These are phyloP conservation scores for Cydia strobilella DNA, from an alignment of 1,140 invertebrate genomes.

Conservation along the genomic window DNA sequence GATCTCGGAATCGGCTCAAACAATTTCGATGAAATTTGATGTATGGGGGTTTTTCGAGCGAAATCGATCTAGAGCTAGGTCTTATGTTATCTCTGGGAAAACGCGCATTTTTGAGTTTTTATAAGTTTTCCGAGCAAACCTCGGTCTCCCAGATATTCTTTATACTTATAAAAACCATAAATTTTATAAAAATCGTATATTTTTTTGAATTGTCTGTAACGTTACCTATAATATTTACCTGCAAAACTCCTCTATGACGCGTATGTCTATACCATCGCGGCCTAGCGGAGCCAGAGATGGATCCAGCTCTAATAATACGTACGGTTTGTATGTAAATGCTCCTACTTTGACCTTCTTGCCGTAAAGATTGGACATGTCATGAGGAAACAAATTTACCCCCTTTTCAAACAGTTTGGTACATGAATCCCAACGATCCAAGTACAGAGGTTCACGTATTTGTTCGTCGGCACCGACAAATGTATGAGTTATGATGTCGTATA, in stretches of 20 bases:
- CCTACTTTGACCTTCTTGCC: slow-evolving; percentile 66
- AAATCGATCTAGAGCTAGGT: too few species aligned
- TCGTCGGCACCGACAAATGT: slow-evolving; percentile 56
- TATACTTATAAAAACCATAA: background rate
- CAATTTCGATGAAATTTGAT: too few species aligned
- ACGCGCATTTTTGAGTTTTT: too few species aligned
- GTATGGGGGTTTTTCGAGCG: too few species aligned
- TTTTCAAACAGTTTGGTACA: slow-evolving; percentile 54
- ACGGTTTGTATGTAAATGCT: slow-evolving; percentile 71
- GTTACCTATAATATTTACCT: slow-evolving; percentile 56
- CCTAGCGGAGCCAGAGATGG: slow-evolving; percentile 43
- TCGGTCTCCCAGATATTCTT: too few species aligned
- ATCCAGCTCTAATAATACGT: slow-evolving; percentile 67
- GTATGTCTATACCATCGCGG: slow-evolving; percentile 67
- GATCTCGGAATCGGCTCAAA: too few species aligned
- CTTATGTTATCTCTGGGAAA: too few species aligned
- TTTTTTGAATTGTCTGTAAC: background rate
- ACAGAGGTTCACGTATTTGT: slow-evolving; percentile 43
- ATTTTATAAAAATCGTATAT: background rate
- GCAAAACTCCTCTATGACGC: slow-evolving; percentile 71
- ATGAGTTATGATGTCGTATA: slow-evolving; percentile 63
- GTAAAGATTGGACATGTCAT: slow-evolving; percentile 62
- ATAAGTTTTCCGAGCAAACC: too few species aligned
- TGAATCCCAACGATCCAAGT: slow-evolving; percentile 63
- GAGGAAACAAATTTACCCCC: slow-evolving; percentile 61